Percentiles rank a stretch among this genome's conserved stretches.
Conservation (phyloP, 2,113 vertebrate species). For the Indicator maculatus region DNA sequence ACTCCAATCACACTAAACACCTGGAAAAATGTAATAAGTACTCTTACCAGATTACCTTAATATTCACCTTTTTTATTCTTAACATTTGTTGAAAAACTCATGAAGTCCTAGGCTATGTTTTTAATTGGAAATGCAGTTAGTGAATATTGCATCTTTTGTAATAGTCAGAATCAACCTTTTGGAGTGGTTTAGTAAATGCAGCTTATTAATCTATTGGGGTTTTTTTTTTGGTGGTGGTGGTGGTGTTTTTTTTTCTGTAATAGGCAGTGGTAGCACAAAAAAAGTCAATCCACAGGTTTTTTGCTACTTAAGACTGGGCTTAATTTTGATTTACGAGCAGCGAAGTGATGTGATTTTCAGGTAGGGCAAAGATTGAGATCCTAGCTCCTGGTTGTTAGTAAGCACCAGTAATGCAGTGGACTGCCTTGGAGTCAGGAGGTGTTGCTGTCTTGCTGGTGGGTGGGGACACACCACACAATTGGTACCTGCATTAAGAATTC, state of each 20-base stretch:
- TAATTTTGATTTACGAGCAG: neutral
- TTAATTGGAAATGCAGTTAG: slow-evolving; percentile 25
- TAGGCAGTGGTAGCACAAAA: neutral
- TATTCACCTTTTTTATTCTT: slow-evolving; percentile 3
- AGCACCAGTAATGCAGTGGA: neutral
- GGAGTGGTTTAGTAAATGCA: neutral
- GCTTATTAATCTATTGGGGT: neutral
- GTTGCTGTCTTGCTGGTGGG: neutral
- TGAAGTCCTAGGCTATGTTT: slow-evolving; percentile 1
- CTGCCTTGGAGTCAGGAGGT: neutral
- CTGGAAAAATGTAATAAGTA: slow-evolving; percentile 62
- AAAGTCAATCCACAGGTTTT: neutral
- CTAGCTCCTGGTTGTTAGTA: neutral
- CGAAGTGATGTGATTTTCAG: neutral
- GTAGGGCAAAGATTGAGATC: neutral
- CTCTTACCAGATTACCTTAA: slow-evolving; percentile 64
- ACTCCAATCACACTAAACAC: slow-evolving; percentile 69
- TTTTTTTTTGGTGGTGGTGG: too few species aligned
- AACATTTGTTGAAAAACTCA: slow-evolving; percentile 51
- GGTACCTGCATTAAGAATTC: fast-evolving
- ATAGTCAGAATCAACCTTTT: neutral
- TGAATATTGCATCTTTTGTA: neutral
- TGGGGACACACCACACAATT: fast-evolving
- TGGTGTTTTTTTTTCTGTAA: neutral
- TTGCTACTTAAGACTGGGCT: neutral